A percentile compares a stretch with the other conserved stretches of the same genome.
phyloP scores from a whole-genome alignment of 2,888 invertebrate species.

The Abrostola triplasia region DNA sequence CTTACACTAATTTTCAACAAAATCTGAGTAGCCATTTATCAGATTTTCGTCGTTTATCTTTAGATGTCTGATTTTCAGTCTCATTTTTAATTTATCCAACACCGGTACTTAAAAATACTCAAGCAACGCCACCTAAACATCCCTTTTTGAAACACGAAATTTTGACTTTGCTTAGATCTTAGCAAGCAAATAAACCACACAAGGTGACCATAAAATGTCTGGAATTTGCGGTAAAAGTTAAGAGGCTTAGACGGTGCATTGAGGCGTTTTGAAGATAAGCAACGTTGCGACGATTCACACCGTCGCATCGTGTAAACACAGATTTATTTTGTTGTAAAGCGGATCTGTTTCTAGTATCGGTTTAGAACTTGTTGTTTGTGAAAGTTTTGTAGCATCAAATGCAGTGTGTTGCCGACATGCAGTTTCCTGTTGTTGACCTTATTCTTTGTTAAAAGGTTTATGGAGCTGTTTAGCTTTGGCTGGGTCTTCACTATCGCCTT shows the following conservation, averaged over 20 bases:
- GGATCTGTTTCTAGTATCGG: background rate
- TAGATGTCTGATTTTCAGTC: too few relatives aligned
- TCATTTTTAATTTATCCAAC: too few relatives aligned
- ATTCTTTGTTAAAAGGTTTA: background rate
- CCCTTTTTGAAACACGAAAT: too few relatives aligned
- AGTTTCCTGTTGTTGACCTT: background rate
- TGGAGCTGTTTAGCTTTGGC: too few relatives aligned
- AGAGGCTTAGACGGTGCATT: background rate
- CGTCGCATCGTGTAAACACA: slow-evolving; percentile 2
- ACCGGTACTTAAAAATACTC: too few relatives aligned
- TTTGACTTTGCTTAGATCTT: too few relatives aligned
- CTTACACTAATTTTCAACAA: too few relatives aligned
- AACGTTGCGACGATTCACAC: background rate
- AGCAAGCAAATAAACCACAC: background rate
- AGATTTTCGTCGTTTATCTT: too few relatives aligned
- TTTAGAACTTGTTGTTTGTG: slow-evolving; percentile 3
- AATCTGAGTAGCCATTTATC: too few relatives aligned
- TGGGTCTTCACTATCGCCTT: too few relatives aligned
- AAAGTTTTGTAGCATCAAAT: background rate
- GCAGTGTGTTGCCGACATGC: background rate
- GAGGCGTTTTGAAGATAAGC: background rate
- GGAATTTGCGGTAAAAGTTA: background rate
- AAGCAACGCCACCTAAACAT: too few relatives aligned
- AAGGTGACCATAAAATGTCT: background rate
- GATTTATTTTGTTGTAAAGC: background rate